Evolutionary conservation across 2,113 vertebrate species (phyloP), one percentile per base, ranked within the genome.

Genomic region (Oreochromis aureus): DNA sequence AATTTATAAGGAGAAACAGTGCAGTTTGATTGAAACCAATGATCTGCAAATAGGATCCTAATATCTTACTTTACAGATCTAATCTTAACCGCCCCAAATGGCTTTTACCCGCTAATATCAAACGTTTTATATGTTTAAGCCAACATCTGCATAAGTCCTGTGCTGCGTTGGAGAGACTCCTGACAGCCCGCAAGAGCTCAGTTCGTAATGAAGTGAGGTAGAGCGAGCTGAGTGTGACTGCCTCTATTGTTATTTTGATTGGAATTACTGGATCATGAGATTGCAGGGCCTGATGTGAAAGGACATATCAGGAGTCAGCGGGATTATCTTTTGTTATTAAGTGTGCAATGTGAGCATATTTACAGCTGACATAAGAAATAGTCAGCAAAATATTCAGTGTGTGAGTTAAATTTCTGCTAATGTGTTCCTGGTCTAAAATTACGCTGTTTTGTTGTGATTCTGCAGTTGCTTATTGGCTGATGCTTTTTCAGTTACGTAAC

Each of bases 171-270:
- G 54, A 55, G 83, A 73, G 80, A 61, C n/a, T 46, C 63, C 71
- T 59, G 66, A 84, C 84, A 82, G 76, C 81, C 82, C 46, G 82
- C 54, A 6, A 80, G 90, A 89, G 82, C 39, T 90, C 56, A 7
- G 82, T 89, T 85, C 71, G 39, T 76, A 82, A 82, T 48, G 71
- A 71, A 86, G 90, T 83, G 84, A 76, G 79, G 22, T 85, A 81
- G 80, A 76, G 54, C 2, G 1, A 22, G 69, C 59, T 8, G 84
- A 90, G 46, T 82, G 82, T 55, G 59, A 86, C 81, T 88, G 30
- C 78, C 79, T 82, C 88, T 90, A 82, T 91, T 93, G 88, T 90
- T 93, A 34, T 89, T 90, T 85, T 89, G 85, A 90, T 85, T 89
- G 76, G 89, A 82, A 89, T 89, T 89, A 89, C 76, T 86, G 86